These are phyloP conservation scores for Drosophila erecta DNA, from an alignment of 1,140 invertebrate species.

Conservation along the genomic window DNA sequence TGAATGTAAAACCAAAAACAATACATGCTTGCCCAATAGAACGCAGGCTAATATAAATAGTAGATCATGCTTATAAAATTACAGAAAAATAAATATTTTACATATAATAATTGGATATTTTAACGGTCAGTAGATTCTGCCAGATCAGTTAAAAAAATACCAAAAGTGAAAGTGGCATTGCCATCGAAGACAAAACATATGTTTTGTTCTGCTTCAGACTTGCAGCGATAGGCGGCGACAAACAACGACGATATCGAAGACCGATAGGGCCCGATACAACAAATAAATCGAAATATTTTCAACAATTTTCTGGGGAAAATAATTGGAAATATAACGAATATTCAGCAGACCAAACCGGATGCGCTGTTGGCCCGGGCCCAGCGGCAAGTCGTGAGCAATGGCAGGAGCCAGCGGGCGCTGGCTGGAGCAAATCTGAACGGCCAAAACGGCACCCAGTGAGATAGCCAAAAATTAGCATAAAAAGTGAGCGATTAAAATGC, in stretches of 20 bases:
- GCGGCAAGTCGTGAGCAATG: conserved; percentile 52
- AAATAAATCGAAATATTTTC: conserved; percentile 7
- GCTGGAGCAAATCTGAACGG: conserved; percentile 9
- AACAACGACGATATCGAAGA: background rate
- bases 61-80: no score
- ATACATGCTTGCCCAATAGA: no score
- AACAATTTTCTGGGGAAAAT: conserved; percentile 8
- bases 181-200: background rate
- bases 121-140: background rate
- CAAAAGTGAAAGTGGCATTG: conserved; percentile 1
- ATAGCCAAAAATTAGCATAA: conserved; percentile 69
- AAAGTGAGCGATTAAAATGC: conserved; percentile 78
- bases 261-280: no score
- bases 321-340: conserved; percentile 1
- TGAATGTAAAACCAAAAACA: no score
- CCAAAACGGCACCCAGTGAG: conserved; percentile 30
- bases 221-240: background rate
- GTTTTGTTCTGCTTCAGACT: background rate
- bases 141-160: background rate
- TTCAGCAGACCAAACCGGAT: background rate
- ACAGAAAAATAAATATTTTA: no score
- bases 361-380: conserved; percentile 29
- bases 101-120: no score
- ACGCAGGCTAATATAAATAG: no score
- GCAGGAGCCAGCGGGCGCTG: conserved; percentile 32